Base-by-base conservation (phyloP, 2,797 vertebrate genomes). In the Helarctos malayanus region DNA sequence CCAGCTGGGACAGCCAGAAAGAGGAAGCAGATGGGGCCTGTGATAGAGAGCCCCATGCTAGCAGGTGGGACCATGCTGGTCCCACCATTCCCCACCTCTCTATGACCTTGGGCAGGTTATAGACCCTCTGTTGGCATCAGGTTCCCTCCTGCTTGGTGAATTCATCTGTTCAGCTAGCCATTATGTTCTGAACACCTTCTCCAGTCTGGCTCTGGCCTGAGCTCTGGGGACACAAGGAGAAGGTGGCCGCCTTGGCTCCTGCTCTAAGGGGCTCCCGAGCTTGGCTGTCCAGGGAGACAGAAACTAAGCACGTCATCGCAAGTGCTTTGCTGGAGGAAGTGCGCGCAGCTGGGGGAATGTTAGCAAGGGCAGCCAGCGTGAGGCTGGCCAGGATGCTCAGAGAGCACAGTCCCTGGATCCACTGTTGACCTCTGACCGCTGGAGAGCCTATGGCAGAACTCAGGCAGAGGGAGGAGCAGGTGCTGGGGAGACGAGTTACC, bases 291-390 rank as follows among this genome's bases (percentile, higher is more conserved):
- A 73, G 94, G 68, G 69, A 80, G 91, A 71, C 91, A 81, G 83
- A 95, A 91, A 94, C 56, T 52, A 57, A 93, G 76, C 85, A 14
- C 79, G 69, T 93, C 96, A 97, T 91, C 89, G 81, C 83, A 45
- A 83, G 76, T 16, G 83, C 94, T 97, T 95, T 89, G 83, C 91
- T 94, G 93, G 96, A 97, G 96, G 93, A 95, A 92, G 94, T 97
- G 97, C 91, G 69, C 73, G 76, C 94, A 41, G 93, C 96, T 75
- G 83, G 84, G 89, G 87, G 90, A 97, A 88, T 68, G 91, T 90
- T 21, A 63, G 93, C 95, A 94, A 94, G 91, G 97, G 91, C 95
- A 91, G 97, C 96, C 97, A 94, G 96, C 89, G 0, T 32, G 45
- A 91, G 54, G 90, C 79, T 29, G 41, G 96, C 97, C 89, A 83